A percentile compares a stretch with the other conserved stretches of the same genome.
phyloP scores from a whole-genome alignment of 2,113 vertebrate species.

The Clarias batrachus region DNA sequence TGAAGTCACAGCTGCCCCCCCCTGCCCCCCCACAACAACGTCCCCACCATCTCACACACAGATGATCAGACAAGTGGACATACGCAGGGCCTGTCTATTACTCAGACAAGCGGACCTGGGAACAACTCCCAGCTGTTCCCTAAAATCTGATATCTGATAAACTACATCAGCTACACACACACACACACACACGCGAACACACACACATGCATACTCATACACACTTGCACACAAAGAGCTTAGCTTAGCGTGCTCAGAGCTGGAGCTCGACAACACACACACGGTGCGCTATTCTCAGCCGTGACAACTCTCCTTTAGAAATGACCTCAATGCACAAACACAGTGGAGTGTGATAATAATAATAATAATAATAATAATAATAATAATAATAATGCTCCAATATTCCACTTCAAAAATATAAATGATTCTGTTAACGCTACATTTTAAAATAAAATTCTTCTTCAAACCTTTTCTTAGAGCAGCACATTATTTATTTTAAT shows the following conservation, averaged over 20 bases:
- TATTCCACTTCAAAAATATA: background rate
- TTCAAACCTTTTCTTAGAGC: background rate
- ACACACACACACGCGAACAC: constrained; percentile 4
- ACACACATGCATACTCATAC: background rate
- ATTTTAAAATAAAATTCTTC: background rate
- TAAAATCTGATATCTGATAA: constrained; percentile 28
- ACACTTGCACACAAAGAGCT: background rate
- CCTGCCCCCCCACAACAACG: background rate
- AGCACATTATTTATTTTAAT: background rate
- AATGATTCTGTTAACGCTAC: background rate
- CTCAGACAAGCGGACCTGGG: constrained; percentile 23
- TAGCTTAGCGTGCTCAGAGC: background rate
- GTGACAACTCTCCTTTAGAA: constrained; percentile 8
- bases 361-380: too few relatives aligned
- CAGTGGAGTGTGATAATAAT: background rate
- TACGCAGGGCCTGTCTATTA: constrained; percentile 1
- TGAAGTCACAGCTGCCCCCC: constrained; percentile 31
- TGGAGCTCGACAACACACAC: constrained; percentile 16
- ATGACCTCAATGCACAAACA: constrained; percentile 13
- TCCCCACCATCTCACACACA: background rate
- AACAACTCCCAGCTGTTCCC: constrained; percentile 15
- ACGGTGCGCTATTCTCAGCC: constrained; percentile 5
- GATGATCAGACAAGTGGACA: constrained; percentile 6
- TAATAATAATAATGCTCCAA: background rate
- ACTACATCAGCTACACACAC: background rate